Base-by-base conservation (phyloP, 2,888 invertebrate species). In the Chelonus formosanus region DNA sequence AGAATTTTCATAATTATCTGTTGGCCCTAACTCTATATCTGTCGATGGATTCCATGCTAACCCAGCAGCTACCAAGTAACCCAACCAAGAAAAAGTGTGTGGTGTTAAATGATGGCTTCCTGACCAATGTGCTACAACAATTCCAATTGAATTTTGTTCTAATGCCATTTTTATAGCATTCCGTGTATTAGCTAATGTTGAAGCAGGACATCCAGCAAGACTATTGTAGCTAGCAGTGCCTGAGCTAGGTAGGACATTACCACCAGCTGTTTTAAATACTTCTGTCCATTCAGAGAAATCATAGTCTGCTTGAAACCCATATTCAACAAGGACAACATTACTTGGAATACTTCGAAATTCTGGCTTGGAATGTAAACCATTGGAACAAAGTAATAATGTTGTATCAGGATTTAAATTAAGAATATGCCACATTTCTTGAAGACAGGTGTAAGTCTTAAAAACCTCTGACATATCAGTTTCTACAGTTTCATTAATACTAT, bases 161-260 rank as follows among this genome's bases (percentile, higher is more conserved):
- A 84, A 76, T 3, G 87, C 87, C 65, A 86, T 85, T 72, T 86
- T 85, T 50, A 87, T 83, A 4, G 88, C 88, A 73, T 86, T 85
- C 73, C 85, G 86, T 52, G 88, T 86, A 75, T 88, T 89, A 20
- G 86, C 86, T 7, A 87, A 83, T 5, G 88, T 86, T 10, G 88
- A 88, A 67, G 88, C 88, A 2, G 89, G 88, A 80, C 88, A 88
- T 5, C 89, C 89, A 5, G 88, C 86, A 57, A 88, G 77, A 74
- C 88, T 88, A 75, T 88, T 88, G 85, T 89, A 89, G 67, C 88
- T 87, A 47, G 88, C 87, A 35, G 89, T 89, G 31, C 89, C 89
- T 32, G 88, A 87, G 73, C 88, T 88, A 20, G 87, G 85, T 64
- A 86, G 82, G 59, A 87, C 86, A 70, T 86, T 84, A 47, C 84